Evolutionary conservation across 1,140 invertebrate genomes (phyloP), one percentile per base, ranked within the genome.

Genomic region (Leptinotarsa texana): DNA sequence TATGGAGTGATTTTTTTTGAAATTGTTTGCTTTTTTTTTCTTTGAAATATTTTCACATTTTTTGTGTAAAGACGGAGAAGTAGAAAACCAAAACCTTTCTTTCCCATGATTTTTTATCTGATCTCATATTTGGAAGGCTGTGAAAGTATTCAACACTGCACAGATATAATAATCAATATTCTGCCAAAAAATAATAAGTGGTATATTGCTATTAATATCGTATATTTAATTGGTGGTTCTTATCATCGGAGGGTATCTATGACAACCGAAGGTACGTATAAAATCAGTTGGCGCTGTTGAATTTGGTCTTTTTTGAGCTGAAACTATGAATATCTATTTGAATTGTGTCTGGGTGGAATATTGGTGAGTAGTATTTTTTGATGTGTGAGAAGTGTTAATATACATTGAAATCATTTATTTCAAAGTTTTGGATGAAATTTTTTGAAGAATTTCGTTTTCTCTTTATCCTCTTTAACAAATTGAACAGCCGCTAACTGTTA

Each of bases 221-320:
- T 18, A 18, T 17, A n/a, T 57, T 47, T 47, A 68, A 68, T 68
- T 68, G 66, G 24, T 18, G 66, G 66, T 13, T 33, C 66, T 68
- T 68, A 68, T 68, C 66, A 47, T 17, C 42, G 27, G 63, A 21
- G 13, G 5, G 66, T 68, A 68, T 68, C 66, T 42, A 68, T 68
- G 42, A 33, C 27, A 18, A 68, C 66, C 66, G 42, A 47, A 24
- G 13, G 66, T 68, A n/a, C 42, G n/a, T 68, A 68, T 66, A 68
- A 68, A 68, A 15, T 57, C 51, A 18, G 51, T 47, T 33, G 13
- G 66, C 15, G 21, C 13, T 18, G 63, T 65, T 21, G n/a, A 65
- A n/a, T 21, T 18, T 22, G 6, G 21, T 65, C 24, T 24, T 27
- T 27, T 65, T 65, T 57, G 15, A 18, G 51, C 15, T 57, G n/a